phyloP scores from a whole-genome alignment of 2,113 vertebrate genomes.

The Peromyscus leucopus region DNA sequence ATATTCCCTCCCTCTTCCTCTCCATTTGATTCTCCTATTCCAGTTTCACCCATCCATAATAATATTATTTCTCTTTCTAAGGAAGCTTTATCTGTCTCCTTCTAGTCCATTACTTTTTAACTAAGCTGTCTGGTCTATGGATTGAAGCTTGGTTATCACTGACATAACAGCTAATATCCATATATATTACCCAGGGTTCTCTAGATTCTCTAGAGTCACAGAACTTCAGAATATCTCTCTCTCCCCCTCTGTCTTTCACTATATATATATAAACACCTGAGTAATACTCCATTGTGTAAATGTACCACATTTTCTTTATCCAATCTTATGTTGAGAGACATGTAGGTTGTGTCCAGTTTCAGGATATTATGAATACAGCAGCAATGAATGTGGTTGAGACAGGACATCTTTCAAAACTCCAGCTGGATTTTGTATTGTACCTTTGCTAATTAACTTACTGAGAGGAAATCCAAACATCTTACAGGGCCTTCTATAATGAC shows the following conservation, averaged over 20 bases:
- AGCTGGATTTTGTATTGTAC: not conserved
- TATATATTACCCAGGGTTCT: too few relatives aligned
- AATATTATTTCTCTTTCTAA: not conserved
- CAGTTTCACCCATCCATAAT: not conserved
- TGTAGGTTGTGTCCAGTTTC: not conserved
- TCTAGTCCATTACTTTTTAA: not conserved
- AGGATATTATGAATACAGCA: not conserved
- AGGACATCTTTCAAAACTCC: slow-evolving; percentile 5
- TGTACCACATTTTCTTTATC: not conserved
- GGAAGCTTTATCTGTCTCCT: not conserved
- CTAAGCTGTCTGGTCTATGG: not conserved
- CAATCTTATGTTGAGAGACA: not conserved
- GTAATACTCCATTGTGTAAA: not conserved
- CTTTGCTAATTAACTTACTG: not conserved
- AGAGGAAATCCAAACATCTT: not conserved
- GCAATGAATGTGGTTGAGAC: not conserved
- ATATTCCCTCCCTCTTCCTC: not conserved
- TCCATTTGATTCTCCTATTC: not conserved
- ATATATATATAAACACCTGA: not conserved
- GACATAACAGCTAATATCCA: not conserved
- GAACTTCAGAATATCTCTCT: too few relatives aligned
- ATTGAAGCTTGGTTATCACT: not conserved
- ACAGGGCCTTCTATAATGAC: not conserved
- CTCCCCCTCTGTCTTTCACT: too few relatives aligned
- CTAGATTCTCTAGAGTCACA: too few relatives aligned